A percentile compares a stretch with the other conserved stretches of the same genome.
phyloP scores from a whole-genome alignment of 2,113 vertebrate genomes.

The Xiphophorus maculatus region DNA sequence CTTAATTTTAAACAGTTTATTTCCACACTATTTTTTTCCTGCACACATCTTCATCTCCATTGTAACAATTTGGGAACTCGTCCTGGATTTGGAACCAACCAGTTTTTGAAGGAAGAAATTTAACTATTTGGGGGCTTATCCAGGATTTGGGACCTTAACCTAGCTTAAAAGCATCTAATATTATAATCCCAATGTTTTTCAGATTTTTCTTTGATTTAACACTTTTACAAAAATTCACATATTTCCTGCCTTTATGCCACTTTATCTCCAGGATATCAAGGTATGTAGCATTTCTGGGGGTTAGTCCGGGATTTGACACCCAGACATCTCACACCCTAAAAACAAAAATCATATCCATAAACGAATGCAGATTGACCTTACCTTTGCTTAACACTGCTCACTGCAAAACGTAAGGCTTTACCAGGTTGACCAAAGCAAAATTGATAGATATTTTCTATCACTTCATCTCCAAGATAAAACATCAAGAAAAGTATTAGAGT shows the following conservation, averaged over 20 bases:
- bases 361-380: neutral
- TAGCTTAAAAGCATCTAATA: neutral
- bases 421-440: neutral
- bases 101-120: neutral
- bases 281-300: neutral
- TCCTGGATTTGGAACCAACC: neutral
- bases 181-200: neutral
- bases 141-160: neutral
- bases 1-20: too few relatives aligned
- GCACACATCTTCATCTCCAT: too few relatives aligned
- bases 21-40: too few relatives aligned
- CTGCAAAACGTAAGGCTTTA: neutral
- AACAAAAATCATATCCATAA: too few relatives aligned
- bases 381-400: neutral
- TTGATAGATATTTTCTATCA: neutral
- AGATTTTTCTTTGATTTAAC: too few relatives aligned
- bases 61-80: too few relatives aligned
- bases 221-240: neutral
- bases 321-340: too few relatives aligned
- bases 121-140: neutral
- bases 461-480: neutral
- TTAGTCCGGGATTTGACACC: neutral
- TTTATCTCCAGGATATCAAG: neutral
- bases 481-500: neutral
- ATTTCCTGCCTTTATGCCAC: neutral